A percentile compares a stretch with the other conserved stretches of the same genome.
Conservation (phyloP, 2,797 vertebrate species). For the Cyprinella venusta region DNA sequence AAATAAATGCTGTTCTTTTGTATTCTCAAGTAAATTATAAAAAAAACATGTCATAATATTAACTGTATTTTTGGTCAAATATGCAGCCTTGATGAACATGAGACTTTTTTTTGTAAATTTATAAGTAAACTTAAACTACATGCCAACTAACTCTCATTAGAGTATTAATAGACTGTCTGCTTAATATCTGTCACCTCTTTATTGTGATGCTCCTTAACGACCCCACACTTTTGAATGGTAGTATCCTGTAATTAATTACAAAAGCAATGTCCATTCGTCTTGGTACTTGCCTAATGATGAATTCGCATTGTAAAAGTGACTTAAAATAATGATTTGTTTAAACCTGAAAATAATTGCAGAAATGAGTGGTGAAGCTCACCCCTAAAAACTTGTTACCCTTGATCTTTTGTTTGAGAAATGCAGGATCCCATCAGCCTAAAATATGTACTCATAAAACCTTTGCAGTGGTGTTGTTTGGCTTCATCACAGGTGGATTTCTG, state of each 20-base stretch:
- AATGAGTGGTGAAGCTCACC: not conserved
- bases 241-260: not conserved
- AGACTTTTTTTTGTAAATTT: not conserved
- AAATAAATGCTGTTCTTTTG: no score
- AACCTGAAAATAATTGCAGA: not conserved
- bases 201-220: no score
- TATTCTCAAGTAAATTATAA: no score
- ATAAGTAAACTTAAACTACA: no score
- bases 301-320: not conserved
- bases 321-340: not conserved
- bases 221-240: not conserved
- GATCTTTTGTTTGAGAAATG: not conserved
- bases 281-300: not conserved
- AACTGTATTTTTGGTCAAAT: not conserved
- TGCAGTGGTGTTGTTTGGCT: slow-evolving; percentile 5
- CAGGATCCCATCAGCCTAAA: slow-evolving; percentile 11
- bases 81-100: not conserved
- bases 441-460: slow-evolving; percentile 3
- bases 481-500: slow-evolving; percentile 34
- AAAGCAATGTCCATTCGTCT: not conserved
- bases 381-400: not conserved
- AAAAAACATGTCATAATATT: not conserved
- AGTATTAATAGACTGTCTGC: no score
- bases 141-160: no score
- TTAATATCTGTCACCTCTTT: no score